Percentiles rank a stretch among this genome's conserved stretches.
Conservation (phyloP, 2,888 invertebrate species). For the Lobophora halterata region DNA sequence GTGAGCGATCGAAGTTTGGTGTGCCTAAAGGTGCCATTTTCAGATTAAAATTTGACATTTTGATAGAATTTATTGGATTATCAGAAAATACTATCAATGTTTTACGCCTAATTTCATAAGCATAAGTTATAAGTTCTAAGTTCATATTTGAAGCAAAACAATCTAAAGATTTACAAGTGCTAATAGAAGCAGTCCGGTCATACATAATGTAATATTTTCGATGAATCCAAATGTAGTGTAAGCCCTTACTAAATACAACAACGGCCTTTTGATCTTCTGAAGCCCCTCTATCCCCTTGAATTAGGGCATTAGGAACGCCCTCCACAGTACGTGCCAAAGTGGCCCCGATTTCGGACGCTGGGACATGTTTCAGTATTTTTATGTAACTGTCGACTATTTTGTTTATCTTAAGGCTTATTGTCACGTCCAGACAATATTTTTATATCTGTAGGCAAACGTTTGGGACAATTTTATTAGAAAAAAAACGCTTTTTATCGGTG, state of each 20-base stretch:
- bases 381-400: slow-evolving; percentile 27
- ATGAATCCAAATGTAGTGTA: slow-evolving; percentile 28
- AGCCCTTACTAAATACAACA: slow-evolving; percentile 32
- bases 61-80: too few relatives aligned
- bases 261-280: slow-evolving; percentile 27
- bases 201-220: slow-evolving; percentile 32
- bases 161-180: slow-evolving; percentile 20
- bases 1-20: slow-evolving; percentile 7
- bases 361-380: slow-evolving; percentile 28
- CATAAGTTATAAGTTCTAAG: too few relatives aligned
- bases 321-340: slow-evolving; percentile 30
- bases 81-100: too few relatives aligned
- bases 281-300: slow-evolving; percentile 27
- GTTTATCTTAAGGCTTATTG: slow-evolving; percentile 26
- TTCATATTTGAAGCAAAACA: slow-evolving; percentile 5
- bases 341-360: slow-evolving; percentile 28
- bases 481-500: too few relatives aligned
- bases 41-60: background rate
- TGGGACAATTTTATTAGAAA: slow-evolving; percentile 12
- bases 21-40: slow-evolving; percentile 14
- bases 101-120: too few relatives aligned
- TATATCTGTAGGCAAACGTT: slow-evolving; percentile 15
- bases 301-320: slow-evolving; percentile 29
- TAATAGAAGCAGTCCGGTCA: slow-evolving; percentile 23
- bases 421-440: slow-evolving; percentile 27